Conservation (phyloP, 2,797 vertebrate genomes). For the Cryptoblepharus egeriae region DNA sequence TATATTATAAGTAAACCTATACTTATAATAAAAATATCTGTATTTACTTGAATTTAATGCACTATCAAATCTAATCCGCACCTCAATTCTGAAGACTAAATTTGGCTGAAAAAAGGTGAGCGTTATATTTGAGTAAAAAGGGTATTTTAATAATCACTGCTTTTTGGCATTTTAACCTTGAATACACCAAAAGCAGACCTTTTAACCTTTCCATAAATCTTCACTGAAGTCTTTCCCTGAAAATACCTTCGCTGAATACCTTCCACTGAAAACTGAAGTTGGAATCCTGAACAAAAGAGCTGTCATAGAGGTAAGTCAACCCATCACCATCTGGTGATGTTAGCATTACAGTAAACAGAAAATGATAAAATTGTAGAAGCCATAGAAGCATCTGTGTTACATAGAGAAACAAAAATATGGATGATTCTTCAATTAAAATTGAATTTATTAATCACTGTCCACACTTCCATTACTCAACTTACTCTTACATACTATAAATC, state of each 20-base stretch:
- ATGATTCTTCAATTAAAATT: slow-evolving; percentile 5
- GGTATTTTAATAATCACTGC: not conserved
- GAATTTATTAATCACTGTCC: slow-evolving; percentile 35
- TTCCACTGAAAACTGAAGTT: not conserved
- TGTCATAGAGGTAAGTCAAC: slow-evolving; percentile 1
- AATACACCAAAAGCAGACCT: not conserved
- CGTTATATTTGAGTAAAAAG: no score
- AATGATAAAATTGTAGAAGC: slow-evolving; percentile 8
- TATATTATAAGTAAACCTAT: no score
- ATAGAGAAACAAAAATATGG: not conserved
- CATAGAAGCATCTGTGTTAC: slow-evolving; percentile 11
- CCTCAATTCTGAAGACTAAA: no score
- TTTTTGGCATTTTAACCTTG: not conserved
- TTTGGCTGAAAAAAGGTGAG: no score
- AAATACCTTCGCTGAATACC: no score
- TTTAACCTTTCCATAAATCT: not conserved
- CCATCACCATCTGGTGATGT: slow-evolving; percentile 22
- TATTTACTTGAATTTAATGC: no score
- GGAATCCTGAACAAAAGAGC: not conserved
- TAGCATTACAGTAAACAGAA: slow-evolving; percentile 33
- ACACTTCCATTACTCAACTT: slow-evolving; percentile 32
- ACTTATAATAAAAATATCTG: no score
- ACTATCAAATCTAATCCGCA: no score
- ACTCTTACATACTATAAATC: no score
- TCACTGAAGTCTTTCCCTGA: not conserved